A percentile compares a stretch with the other conserved stretches of the same genome.
Evolutionary conservation across 2,888 invertebrate species (phyloP).

Genomic region (Himalopsyche kuldschensis): DNA sequence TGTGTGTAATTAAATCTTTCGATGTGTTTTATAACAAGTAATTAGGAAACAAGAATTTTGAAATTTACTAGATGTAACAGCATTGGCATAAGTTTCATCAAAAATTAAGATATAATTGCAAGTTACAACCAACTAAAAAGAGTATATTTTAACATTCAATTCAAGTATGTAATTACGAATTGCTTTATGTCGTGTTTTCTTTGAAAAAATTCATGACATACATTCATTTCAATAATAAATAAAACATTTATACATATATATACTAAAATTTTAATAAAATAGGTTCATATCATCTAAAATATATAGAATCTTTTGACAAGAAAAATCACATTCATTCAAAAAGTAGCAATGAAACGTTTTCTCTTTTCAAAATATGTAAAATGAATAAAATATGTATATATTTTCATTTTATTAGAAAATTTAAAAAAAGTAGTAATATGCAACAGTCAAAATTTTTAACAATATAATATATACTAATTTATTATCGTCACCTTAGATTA

Average conservation of each 20-base stretch:
- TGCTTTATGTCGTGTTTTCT: background rate
- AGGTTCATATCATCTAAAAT: slow-evolving; percentile 15
- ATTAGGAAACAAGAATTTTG: background rate
- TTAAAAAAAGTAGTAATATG: slow-evolving; percentile 48
- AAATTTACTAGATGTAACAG: background rate
- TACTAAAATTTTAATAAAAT: slow-evolving; percentile 19
- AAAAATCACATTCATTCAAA: slow-evolving; percentile 8
- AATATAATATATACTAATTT: slow-evolving; percentile 42
- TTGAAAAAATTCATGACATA: background rate
- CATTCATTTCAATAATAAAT: slow-evolving; percentile 21
- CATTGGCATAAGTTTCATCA: no score
- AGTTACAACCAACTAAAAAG: background rate
- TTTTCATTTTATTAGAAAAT: slow-evolving; percentile 39
- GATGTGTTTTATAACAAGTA: background rate
- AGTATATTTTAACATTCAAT: background rate
- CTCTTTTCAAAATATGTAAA: background rate
- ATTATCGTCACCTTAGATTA: slow-evolving; percentile 55
- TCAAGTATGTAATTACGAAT: background rate
- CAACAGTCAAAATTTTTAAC: slow-evolving; percentile 47
- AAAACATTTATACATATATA: slow-evolving; percentile 15
- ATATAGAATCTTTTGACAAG: slow-evolving; percentile 7
- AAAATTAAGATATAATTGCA: no score
- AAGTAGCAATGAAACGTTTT: background rate
- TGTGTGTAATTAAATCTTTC: background rate
- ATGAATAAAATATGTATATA: slow-evolving; percentile 10